phyloP scores from a whole-genome alignment of 1,140 invertebrate genomes.

The Neotoxoptera formosana region DNA sequence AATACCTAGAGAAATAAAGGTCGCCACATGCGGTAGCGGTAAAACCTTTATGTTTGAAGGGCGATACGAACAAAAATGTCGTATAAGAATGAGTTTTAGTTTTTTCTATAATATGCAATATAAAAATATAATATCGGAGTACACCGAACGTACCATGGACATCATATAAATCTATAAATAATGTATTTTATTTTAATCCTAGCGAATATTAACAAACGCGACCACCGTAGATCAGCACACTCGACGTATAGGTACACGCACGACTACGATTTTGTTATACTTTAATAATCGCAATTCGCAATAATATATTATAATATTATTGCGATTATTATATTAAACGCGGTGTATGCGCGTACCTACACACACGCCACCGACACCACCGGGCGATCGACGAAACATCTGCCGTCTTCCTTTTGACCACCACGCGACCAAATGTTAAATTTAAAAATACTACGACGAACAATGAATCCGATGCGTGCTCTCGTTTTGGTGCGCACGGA shows the following conservation, averaged over 20 bases:
- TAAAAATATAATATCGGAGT: background rate
- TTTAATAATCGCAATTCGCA: background rate
- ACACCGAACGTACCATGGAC: background rate
- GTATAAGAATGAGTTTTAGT: background rate
- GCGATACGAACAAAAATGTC: background rate
- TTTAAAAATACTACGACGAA: conserved; percentile 41
- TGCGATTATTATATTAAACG: conserved; percentile 9
- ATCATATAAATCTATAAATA: background rate
- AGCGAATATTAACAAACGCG: background rate
- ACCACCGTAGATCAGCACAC: background rate
- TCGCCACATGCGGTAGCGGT: background rate
- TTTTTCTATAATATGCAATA: background rate
- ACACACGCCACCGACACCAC: background rate
- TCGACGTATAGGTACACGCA: background rate
- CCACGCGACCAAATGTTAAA: conserved; percentile 50
- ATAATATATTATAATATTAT: background rate
- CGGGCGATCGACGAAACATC: conserved; percentile 46
- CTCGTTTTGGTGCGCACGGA: background rate
- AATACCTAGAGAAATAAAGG: background rate
- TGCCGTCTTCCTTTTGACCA: conserved; percentile 53
- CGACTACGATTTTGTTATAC: background rate
- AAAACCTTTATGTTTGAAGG: background rate
- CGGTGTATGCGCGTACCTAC: background rate
- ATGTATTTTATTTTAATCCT: background rate
- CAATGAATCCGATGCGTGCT: conserved; percentile 34